phyloP scores from a whole-genome alignment of 2,113 vertebrate species.

The Caretta caretta region DNA sequence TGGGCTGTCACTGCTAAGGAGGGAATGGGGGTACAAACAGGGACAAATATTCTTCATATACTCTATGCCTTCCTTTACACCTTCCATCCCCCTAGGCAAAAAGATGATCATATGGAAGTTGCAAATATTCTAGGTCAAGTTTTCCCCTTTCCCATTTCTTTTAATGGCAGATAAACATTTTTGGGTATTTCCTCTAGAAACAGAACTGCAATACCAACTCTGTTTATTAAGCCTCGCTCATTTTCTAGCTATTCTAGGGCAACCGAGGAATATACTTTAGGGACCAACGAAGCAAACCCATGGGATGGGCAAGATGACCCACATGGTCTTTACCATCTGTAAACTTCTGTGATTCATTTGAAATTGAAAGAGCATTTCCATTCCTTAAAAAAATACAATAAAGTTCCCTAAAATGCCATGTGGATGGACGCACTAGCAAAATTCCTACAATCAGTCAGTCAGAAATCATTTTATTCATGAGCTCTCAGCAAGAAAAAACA shows the following conservation, averaged over 20 bases:
- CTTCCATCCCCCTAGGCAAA: not conserved
- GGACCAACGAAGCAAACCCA: not conserved
- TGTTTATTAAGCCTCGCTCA: not conserved
- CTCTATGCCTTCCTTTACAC: not conserved
- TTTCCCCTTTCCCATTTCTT: not conserved
- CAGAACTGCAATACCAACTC: not conserved
- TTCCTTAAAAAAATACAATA: not conserved
- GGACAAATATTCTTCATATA: not conserved
- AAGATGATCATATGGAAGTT: not conserved
- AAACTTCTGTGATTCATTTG: not conserved
- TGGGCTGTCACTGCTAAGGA: not conserved
- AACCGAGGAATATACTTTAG: not conserved
- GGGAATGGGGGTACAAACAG: not conserved
- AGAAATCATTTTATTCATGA: not conserved
- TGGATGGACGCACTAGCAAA: not conserved
- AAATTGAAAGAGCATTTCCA: not conserved
- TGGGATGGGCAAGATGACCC: not conserved
- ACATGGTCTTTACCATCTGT: not conserved
- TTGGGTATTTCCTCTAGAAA: not conserved
- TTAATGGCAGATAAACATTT: not conserved
- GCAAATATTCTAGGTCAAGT: not conserved
- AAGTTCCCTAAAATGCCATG: not conserved
- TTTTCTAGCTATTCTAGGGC: not conserved
- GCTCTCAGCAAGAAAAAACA: not conserved
- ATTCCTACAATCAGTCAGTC: not conserved